Evolutionary conservation across 2,113 vertebrate species (phyloP), one percentile per base, ranked within the genome.

Genomic region (Tiliqua scincoides): DNA sequence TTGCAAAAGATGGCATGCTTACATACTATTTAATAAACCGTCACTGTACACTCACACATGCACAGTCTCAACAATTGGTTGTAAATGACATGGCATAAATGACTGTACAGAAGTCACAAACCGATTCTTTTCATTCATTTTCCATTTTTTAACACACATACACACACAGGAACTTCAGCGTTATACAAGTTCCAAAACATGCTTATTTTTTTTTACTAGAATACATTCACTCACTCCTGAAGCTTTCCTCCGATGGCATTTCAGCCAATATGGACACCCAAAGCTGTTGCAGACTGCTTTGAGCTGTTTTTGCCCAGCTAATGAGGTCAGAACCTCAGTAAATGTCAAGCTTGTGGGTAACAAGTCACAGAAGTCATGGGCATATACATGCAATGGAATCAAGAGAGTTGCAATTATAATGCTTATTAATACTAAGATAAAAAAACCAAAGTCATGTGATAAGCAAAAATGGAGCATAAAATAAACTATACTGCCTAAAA

Each of bases 251-350:
- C 59, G 80, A 91, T 25, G 70, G 75, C n/a, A 57, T 78, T 89
- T 62, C 70, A 93, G 70, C 1, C 62, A 91, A 63, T 32, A 62
- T 59, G 87, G 89, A 25, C 61, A 83, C 78, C 83, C 63, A 25
- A 2, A 0, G 0, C 1, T 76, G 52, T 93, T 75, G 57, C 76
- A 89, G 79, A 91, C 86, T 91, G 52, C 30, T 30, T 4, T 59
- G 62, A 86, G 93, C 68, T 88, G 78, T 92, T 89, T 91, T 88
- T 91, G 74, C 76, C 76, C 83, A 71, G 63, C 79, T 95, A 94
- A 95, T 91, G 92, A 89, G 91, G 90, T 92, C 83, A 89, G 59
- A 87, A 54, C 82, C 89, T 82, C 63, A 27, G 75, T 77, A 80
- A 89, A 85, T 85, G 62, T 59, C 91, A 82, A 40, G 83, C 87